Evolutionary conservation across 1,140 invertebrate genomes (phyloP).

Genomic region (Drosophila repletoides): DNA sequence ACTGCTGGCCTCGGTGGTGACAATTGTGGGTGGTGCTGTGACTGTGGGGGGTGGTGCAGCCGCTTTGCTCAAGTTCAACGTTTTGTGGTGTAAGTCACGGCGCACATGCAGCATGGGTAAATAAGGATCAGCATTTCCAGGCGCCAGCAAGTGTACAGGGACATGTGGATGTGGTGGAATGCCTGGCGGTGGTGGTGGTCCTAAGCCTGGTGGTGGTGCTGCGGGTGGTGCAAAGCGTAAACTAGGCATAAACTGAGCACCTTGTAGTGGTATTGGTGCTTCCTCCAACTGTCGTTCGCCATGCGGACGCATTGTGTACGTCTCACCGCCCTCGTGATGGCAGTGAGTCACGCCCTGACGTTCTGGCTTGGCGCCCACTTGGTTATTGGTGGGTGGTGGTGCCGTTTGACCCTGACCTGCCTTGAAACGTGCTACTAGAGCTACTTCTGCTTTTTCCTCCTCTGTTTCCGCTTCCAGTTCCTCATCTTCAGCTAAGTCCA

Average conservation of each 20-base stretch:
- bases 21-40: no score
- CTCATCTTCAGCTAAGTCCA: conserved; percentile 58
- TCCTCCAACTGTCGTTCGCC: conserved; percentile 53
- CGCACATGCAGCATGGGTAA: conserved; percentile 88
- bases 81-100: conserved; percentile 86
- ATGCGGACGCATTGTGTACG: conserved; percentile 86
- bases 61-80: conserved; percentile 71
- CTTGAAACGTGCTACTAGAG: conserved; percentile 56
- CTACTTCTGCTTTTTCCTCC: conserved; percentile 60
- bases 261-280: background rate
- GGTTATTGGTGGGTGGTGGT: background rate
- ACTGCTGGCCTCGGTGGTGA: conserved; percentile 71
- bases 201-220: conserved; percentile 4
- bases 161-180: conserved; percentile 1
- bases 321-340: conserved; percentile 85
- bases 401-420: conserved; percentile 15
- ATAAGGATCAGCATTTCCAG: conserved; percentile 74
- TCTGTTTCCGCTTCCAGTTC: conserved; percentile 58
- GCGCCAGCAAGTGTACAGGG: conserved; percentile 47
- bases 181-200: conserved; percentile 12
- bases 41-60: conserved; percentile 28
- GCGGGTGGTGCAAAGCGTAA: conserved; percentile 46
- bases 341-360: conserved; percentile 85
- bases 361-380: conserved; percentile 37
- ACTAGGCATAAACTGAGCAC: conserved; percentile 6